Conservation (phyloP, 2,888 invertebrate genomes). For the Heliconius charithonia region DNA sequence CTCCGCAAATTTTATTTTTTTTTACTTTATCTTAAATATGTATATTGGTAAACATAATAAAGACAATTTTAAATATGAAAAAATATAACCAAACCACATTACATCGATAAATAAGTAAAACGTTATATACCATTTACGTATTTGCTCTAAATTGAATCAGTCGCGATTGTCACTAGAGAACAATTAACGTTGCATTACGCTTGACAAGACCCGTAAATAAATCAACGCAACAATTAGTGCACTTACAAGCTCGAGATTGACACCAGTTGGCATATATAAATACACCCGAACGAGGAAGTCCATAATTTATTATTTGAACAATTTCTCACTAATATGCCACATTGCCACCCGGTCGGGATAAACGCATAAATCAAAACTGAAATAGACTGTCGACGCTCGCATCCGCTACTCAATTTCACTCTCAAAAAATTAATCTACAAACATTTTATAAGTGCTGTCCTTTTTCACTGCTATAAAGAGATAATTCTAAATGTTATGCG, state of each 20-base stretch:
- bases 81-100: too few species aligned
- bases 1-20: too few species aligned
- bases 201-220: constrained; percentile 28
- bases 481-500: constrained; percentile 56
- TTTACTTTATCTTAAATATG: too few species aligned
- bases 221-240: constrained; percentile 50
- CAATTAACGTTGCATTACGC: constrained; percentile 21
- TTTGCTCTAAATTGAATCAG: constrained; percentile 16
- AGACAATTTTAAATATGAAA: too few species aligned
- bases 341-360: constrained; percentile 65
- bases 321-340: constrained; percentile 72
- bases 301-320: constrained; percentile 69
- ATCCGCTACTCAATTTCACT: constrained; percentile 73
- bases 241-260: constrained; percentile 54
- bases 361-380: constrained; percentile 76
- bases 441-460: constrained; percentile 61
- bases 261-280: constrained; percentile 55
- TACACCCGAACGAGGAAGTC: constrained; percentile 58
- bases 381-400: constrained; percentile 71
- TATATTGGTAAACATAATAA: too few species aligned
- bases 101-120: neutral
- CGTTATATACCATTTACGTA: constrained; percentile 8
- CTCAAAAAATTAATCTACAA: constrained; percentile 65
- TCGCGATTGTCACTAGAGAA: constrained; percentile 19
- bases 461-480: constrained; percentile 57